Conservation (phyloP, 2,888 invertebrate species). For the Aporophyla lueneburgensis region DNA sequence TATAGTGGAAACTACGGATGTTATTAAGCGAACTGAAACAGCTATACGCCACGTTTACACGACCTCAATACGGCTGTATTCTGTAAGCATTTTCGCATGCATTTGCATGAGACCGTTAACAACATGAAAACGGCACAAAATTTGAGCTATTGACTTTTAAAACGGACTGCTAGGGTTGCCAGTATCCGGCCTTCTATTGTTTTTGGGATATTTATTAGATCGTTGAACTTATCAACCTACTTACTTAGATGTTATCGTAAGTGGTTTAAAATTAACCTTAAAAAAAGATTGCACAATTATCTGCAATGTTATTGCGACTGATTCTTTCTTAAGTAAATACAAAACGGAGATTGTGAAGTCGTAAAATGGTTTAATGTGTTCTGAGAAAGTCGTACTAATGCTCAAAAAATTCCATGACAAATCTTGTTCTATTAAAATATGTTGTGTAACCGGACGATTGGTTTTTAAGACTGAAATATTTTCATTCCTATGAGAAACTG, state of each 20-base stretch:
- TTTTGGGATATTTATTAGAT: slow-evolving; percentile 2
- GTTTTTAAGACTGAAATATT: neutral
- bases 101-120: slow-evolving; percentile 72
- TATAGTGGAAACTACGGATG: slow-evolving; percentile 31
- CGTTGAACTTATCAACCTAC: slow-evolving; percentile 1
- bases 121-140: slow-evolving; percentile 68
- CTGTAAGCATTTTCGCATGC: slow-evolving; percentile 65
- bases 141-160: slow-evolving; percentile 71
- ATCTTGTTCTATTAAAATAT: slow-evolving; percentile 3
- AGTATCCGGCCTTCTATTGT: slow-evolving; percentile 21
- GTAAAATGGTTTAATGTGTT: slow-evolving; percentile 22
- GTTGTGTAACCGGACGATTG: neutral
- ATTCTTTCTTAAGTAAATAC: slow-evolving; percentile 10
- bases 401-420: slow-evolving; percentile 7
- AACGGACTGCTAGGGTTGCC: slow-evolving; percentile 62
- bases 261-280: slow-evolving; percentile 13
- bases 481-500: neutral
- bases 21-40: slow-evolving; percentile 58
- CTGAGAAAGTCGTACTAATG: slow-evolving; percentile 15
- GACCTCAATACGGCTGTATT: slow-evolving; percentile 65
- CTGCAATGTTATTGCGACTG: slow-evolving; percentile 5
- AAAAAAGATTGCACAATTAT: slow-evolving; percentile 25
- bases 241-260: slow-evolving; percentile 20
- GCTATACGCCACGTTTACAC: slow-evolving; percentile 57
- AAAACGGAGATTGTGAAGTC: slow-evolving; percentile 11